Base-by-base conservation (phyloP, 1,140 invertebrate species). In the Andricus grossulariae region DNA sequence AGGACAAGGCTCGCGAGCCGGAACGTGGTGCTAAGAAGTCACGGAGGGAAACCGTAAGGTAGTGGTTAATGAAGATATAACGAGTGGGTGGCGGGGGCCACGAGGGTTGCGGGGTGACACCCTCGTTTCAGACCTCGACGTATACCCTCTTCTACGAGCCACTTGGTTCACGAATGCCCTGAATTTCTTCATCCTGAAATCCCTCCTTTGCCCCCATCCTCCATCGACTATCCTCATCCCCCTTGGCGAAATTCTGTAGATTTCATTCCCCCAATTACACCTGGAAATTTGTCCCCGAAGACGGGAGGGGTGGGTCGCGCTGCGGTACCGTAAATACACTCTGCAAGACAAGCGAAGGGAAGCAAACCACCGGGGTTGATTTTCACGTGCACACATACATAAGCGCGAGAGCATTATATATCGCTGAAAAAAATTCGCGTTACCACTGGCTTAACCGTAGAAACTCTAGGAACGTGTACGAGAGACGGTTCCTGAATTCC, bases 231-330 rank as follows among this genome's bases (percentile, higher is more conserved):
- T 19, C 45, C 32, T 21, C 66, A 74, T 54, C 54, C 45, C 45
- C 72, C 75, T 75, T 82, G 76, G 78, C 79, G 80, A 87, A 89
- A 89, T 89, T 86, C 84, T 84, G 82, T 82, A 83, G 80, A 88
- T 88, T 89, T 89, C 86, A 89, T 90, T 88, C 77, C 80, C 80
- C 83, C 87, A 88, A 89, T 90, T 90, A 90, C 87, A 89, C 85
- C 83, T 82, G 85, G 73, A 82, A 88, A 89, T 86, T 89, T 89
- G 87, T 88, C 83, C 81, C 82, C 71, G 45, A 83, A 83, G 80
- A 83, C 78, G 73, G 39, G 39, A 66, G 73, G 79, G 16, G 71
- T 57, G 72, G 73, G 50, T 74, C 74, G 70, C 76, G 39, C 79
- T 84, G 83, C 80, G 83, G 82, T 83, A 82, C 72, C 81, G 81